A percentile compares a stretch with the other conserved stretches of the same genome.
Evolutionary conservation across 2,888 invertebrate species (phyloP).

Genomic region (Charanyca ferruginea): DNA sequence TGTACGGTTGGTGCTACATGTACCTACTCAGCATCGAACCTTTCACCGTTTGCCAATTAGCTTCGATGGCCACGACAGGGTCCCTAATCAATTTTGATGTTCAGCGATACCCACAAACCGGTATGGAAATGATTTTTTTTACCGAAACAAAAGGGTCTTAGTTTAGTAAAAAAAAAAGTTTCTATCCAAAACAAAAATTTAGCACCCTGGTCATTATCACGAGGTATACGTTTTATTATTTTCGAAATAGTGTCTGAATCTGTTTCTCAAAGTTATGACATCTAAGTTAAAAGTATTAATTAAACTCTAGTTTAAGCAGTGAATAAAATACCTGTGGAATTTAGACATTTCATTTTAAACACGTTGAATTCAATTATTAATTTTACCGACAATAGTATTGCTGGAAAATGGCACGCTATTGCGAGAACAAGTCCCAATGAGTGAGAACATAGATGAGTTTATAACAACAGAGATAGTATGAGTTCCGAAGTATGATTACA

Average conservation of each 20-base stretch:
- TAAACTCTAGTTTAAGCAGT: conserved; percentile 31
- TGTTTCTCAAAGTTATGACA: neutral
- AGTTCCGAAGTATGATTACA: conserved; percentile 30
- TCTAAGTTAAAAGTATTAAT: conserved; percentile 20
- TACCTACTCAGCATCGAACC: conserved; percentile 75
- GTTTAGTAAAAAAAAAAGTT: conserved; percentile 20
- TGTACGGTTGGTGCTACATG: conserved; percentile 57
- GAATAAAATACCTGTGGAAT: conserved; percentile 48
- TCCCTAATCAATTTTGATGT: conserved; percentile 77
- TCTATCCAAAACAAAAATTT: conserved; percentile 28
- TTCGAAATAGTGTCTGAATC: conserved; percentile 24
- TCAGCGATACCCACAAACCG: conserved; percentile 61
- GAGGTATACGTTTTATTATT: conserved; percentile 31
- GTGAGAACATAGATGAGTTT: conserved; percentile 44
- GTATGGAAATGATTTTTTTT: conserved; percentile 47
- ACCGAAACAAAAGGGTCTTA: conserved; percentile 34
- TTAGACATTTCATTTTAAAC: conserved; percentile 50
- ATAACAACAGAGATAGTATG: conserved; percentile 27
- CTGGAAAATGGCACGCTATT: conserved; percentile 38
- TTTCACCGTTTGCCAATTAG: conserved; percentile 84
- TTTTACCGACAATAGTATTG: conserved; percentile 27
- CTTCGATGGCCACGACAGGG: conserved; percentile 85
- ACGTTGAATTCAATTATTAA: conserved; percentile 21
- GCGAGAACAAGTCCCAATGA: conserved; percentile 18
- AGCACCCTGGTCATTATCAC: conserved; percentile 27